Percentiles rank a stretch among this genome's conserved stretches.
Evolutionary conservation across 2,113 vertebrate genomes (phyloP).

Genomic region (Menura novaehollandiae): DNA sequence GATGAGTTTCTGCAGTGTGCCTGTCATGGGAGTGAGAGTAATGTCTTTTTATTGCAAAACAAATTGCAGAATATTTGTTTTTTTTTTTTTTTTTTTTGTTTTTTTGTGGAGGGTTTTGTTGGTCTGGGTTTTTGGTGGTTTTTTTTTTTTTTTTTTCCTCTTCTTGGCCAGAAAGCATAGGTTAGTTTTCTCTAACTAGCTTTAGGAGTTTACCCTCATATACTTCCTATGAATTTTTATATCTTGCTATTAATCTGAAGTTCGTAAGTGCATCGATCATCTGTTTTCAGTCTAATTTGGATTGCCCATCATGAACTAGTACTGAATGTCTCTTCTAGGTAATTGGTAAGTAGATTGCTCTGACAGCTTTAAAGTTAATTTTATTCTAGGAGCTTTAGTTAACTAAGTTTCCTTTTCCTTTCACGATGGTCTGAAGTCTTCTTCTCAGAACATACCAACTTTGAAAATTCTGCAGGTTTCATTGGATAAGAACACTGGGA

Average conservation of each 20-base stretch:
- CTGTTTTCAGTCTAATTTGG: not conserved
- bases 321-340: not conserved
- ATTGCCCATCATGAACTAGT: not conserved
- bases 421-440: not conserved
- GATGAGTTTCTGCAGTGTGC: not conserved
- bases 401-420: not conserved
- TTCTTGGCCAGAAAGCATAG: not conserved
- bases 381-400: not conserved
- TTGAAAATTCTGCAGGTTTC: not conserved
- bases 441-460: not conserved
- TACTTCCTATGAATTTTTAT: not conserved
- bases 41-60: not conserved
- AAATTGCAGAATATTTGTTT: not conserved
- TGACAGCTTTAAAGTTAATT: not conserved
- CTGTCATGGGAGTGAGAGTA: not conserved
- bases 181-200: not conserved
- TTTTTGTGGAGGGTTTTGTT: not conserved
- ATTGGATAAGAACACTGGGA: not conserved
- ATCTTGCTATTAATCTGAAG: not conserved
- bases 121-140: not conserved
- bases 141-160: not conserved
- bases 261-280: not conserved
- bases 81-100: rapidly evolving
- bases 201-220: not conserved
- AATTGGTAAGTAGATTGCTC: not conserved